phyloP scores from a whole-genome alignment of 2,797 vertebrate genomes.

The Sebastes kiyomatsui region DNA sequence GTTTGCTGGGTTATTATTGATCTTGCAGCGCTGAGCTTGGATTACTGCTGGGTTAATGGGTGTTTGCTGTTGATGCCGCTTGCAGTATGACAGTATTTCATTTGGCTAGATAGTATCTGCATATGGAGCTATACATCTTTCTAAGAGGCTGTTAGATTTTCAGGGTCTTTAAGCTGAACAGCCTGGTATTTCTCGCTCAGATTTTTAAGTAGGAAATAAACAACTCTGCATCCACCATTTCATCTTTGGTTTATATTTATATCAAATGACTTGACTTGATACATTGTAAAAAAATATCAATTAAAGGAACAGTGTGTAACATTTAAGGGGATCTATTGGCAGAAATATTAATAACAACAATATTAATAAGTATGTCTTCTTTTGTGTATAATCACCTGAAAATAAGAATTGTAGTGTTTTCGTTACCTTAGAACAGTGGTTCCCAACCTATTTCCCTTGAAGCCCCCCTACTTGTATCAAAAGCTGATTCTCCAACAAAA shows the following conservation, averaged over 20 bases:
- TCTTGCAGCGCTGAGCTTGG: constrained; percentile 29
- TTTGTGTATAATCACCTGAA: too few relatives aligned
- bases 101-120: neutral
- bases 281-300: neutral
- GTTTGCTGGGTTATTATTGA: constrained; percentile 54
- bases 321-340: too few relatives aligned
- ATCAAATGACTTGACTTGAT: neutral
- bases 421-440: too few relatives aligned
- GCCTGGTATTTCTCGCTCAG: neutral
- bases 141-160: constrained; percentile 5
- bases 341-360: too few relatives aligned
- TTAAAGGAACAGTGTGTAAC: neutral
- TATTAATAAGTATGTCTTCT: too few relatives aligned
- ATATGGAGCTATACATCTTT: neutral
- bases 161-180: neutral
- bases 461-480: too few relatives aligned
- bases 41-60: constrained; percentile 44
- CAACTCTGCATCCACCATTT: neutral
- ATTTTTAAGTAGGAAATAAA: neutral
- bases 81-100: neutral
- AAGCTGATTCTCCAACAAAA: too few relatives aligned
- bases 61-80: constrained; percentile 16
- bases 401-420: too few relatives aligned
- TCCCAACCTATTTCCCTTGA: too few relatives aligned
- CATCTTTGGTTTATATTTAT: neutral